Evolutionary conservation across 2,797 vertebrate species (phyloP), one percentile per base, ranked within the genome.

Genomic region (Steatocranus sp.): DNA sequence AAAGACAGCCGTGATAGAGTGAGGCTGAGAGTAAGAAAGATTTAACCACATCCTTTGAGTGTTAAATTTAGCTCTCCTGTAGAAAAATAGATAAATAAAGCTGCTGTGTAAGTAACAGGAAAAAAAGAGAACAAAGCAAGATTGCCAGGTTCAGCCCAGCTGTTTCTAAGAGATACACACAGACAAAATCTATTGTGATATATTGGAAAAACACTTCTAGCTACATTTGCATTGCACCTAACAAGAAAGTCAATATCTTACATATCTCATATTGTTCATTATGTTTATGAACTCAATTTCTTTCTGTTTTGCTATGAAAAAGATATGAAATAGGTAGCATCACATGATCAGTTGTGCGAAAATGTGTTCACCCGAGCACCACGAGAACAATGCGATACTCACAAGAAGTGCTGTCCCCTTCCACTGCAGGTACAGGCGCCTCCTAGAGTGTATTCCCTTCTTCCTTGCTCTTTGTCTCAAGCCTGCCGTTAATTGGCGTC

Each of bases 351-450:
- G 46, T 38, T 80, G 79, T 81, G 80, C 79, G 80, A 73, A 88
- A 86, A 78, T 78, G 74, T 68, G 75, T 54, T 75, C 20, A 17
- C 53, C 53, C 20, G 7, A 61, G 18, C 58, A 36, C 58, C 51
- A 80, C 79, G 83, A 90, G 77, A 88, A 91, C 86, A 92, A 91
- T 85, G 73, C 84, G 73, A 89, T 89, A 96, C 96, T 96, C 92
- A 97, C 96, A 84, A 91, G 87, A 81, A 89, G 86, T 43, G 41
- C 54, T 84, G 43, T 83, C 89, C 84, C 84, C 17, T 85, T 92
- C 87, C 82, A 79, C 87, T 82, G 86, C 82, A 48, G 54, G 75
- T 80, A 7, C 77, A 78, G 82, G 87, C 89, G 84, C 86, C 90
- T 84, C 88, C 90, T 83, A 83, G 75, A 49, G 74, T n/a, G 70